phyloP scores from a whole-genome alignment of 2,888 invertebrate genomes.

The Hypomecis atomaria region DNA sequence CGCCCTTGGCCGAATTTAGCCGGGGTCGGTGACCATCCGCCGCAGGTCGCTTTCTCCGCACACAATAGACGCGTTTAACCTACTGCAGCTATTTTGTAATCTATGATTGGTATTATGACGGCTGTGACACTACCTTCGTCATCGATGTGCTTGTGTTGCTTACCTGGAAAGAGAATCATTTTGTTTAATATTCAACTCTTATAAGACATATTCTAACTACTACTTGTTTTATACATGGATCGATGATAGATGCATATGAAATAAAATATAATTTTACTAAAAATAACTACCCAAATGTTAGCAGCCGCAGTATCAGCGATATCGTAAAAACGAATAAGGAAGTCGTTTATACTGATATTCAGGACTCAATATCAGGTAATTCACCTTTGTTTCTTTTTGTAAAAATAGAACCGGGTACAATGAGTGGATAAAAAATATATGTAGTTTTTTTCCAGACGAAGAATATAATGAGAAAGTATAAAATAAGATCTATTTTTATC shows the following conservation, averaged over 20 bases:
- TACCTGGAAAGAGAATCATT: constrained; percentile 25
- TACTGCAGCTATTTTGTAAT: constrained; percentile 30
- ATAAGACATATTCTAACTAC: background rate
- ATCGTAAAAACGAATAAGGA: too few relatives aligned
- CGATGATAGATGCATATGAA: background rate
- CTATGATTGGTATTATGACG: constrained; percentile 22
- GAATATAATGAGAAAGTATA: too few relatives aligned
- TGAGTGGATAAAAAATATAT: too few relatives aligned
- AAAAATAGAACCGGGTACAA: too few relatives aligned
- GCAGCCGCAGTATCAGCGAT: too few relatives aligned
- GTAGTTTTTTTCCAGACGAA: background rate
- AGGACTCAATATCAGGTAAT: too few relatives aligned
- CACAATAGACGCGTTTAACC: constrained; percentile 31
- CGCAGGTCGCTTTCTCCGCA: constrained; percentile 74
- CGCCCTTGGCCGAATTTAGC: constrained; percentile 78
- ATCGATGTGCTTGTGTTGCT: constrained; percentile 7
- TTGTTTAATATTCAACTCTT: background rate
- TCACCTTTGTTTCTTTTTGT: too few relatives aligned
- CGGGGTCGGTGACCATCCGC: constrained; percentile 63
- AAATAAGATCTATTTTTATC: too few relatives aligned
- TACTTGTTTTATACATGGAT: background rate
- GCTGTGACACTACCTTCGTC: constrained; percentile 15
- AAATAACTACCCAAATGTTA: too few relatives aligned
- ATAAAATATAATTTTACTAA: too few relatives aligned
- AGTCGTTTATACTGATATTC: too few relatives aligned